phyloP scores from a whole-genome alignment of 2,113 vertebrate species.

The Cricetomys ansorgei region DNA sequence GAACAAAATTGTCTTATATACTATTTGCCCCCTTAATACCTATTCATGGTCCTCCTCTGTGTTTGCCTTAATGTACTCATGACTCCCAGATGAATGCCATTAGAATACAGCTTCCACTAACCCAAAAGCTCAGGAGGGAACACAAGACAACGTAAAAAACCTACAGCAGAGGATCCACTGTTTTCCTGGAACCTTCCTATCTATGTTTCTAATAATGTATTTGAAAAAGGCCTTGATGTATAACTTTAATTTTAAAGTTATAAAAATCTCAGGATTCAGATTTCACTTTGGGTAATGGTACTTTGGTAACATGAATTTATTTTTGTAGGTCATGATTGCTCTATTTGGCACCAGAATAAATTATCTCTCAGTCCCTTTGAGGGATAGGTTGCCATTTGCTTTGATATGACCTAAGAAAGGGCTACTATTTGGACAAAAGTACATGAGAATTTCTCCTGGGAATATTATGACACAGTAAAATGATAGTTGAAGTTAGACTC shows the following conservation, averaged over 20 bases:
- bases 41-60: background rate
- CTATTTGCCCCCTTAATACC: fast-evolving
- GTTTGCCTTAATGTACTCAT: background rate
- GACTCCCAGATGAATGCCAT: background rate
- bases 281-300: background rate
- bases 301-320: background rate
- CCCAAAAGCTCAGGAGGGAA: background rate
- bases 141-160: background rate
- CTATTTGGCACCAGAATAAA: background rate
- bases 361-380: background rate
- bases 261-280: no score
- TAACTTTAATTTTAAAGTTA: background rate
- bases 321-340: no score
- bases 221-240: background rate
- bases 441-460: background rate
- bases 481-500: background rate
- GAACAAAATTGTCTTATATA: background rate
- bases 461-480: background rate
- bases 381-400: background rate
- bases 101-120: background rate
- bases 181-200: background rate
- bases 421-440: background rate
- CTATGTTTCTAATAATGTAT: background rate
- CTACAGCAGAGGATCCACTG: background rate
- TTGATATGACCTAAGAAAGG: background rate